Percentiles rank a stretch among this genome's conserved stretches.
Conservation (phyloP, 2,797 vertebrate species). For the Liasis olivaceus region DNA sequence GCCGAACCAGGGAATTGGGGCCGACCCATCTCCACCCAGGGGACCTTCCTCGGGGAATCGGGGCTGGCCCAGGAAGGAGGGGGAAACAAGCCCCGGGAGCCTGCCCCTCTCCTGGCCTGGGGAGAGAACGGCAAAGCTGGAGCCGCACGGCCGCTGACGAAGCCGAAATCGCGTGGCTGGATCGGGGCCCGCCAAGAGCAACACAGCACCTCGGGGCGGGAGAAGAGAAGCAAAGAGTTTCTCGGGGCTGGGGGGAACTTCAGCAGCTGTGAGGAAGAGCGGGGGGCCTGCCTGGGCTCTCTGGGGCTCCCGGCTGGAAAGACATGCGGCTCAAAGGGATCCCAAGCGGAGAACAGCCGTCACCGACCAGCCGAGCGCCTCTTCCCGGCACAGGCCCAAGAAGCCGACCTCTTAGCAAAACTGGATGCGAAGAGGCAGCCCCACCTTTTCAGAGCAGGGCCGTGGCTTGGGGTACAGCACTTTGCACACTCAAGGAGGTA, state of each 20-base stretch:
- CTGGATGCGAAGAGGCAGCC: no score
- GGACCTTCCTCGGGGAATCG: neutral
- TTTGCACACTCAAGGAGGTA: no score
- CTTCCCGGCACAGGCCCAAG: neutral
- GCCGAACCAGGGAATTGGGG: neutral
- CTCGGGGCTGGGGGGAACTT: neutral
- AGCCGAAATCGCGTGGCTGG: no score
- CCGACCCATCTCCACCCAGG: rapidly evolving
- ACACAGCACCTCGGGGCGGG: rapidly evolving
- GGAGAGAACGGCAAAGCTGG: rapidly evolving
- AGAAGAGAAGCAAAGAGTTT: neutral
- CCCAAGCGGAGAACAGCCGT: neutral
- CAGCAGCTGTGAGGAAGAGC: neutral
- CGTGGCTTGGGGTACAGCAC: no score
- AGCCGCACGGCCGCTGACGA: neutral
- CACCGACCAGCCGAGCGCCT: neutral
- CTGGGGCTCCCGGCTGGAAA: neutral
- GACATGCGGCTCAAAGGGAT: neutral
- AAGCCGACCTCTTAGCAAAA: no score
- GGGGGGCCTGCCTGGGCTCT: neutral
- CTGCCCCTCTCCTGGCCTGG: no score
- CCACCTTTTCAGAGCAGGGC: no score
- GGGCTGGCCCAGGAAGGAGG: neutral
- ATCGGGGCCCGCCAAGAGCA: no score
- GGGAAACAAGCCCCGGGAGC: neutral